phyloP scores from a whole-genome alignment of 2,888 invertebrate genomes.

The Ariolimax columbianus region DNA sequence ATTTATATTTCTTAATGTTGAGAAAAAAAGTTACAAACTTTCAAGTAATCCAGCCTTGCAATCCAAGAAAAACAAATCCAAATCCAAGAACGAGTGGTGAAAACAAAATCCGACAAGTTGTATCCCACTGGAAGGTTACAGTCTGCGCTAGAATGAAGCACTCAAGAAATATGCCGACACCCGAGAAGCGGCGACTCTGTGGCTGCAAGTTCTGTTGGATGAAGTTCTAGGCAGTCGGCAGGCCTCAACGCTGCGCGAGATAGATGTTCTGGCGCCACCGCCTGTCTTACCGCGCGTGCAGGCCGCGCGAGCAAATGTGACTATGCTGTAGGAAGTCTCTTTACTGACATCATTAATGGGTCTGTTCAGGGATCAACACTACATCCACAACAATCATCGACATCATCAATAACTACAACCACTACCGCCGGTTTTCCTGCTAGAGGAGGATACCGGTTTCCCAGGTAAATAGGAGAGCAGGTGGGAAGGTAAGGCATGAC shows the following conservation, averaged over 20 bases:
- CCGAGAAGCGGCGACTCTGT: background rate
- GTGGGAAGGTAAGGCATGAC: no score
- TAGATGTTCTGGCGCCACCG: background rate
- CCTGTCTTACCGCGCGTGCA: constrained; percentile 15
- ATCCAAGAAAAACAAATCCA: background rate
- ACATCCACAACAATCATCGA: background rate
- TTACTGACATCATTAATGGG: background rate
- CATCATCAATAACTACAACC: constrained; percentile 10
- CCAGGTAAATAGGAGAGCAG: no score
- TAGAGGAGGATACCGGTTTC: no score
- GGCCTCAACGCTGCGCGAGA: background rate
- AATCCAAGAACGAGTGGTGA: background rate
- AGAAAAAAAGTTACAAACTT: background rate
- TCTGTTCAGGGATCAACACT: background rate
- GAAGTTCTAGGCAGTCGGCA: background rate
- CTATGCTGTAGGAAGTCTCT: background rate
- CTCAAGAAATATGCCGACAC: background rate
- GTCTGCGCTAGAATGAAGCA: background rate
- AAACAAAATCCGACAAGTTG: constrained; percentile 1
- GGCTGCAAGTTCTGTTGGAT: background rate
- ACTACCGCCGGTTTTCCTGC: no score
- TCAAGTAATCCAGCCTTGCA: background rate
- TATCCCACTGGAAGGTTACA: background rate
- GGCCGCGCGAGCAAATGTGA: background rate
- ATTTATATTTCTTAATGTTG: no score